Base-by-base conservation (phyloP, 2,888 invertebrate genomes). In the Ischnura elegans region DNA sequence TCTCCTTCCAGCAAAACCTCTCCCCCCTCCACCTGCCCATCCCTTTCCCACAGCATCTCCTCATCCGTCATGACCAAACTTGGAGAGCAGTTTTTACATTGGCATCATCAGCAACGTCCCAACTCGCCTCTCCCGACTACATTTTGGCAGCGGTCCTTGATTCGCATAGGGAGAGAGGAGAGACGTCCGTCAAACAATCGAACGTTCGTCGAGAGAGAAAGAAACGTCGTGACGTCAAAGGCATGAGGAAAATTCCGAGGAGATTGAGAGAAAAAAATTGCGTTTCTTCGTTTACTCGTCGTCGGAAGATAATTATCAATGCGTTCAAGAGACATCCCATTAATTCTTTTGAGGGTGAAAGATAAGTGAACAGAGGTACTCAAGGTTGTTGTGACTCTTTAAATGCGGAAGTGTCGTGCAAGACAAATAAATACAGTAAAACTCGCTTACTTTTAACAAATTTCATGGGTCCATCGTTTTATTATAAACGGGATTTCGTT, bases 11-110 rank as follows among this genome's bases (percentile, higher is more conserved):
- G 0, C 13, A 25, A 13, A 29, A 29, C 13, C 36, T 36, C 76
- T 36, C 13, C 36, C 36, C 36, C 13, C 10, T 36, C 29, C 10
- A n/a, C 66, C 76, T 13, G 36, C 36, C 76, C 10, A 3, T 2
- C 25, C 76, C n/a, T 25, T 36, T 13, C 76, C 13, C n/a, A 4
- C 76, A 36, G 13, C 76, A 76, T 29, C 76, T 36, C 36, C 76
- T 36, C 76, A 76, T 76, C 36, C 76, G 76, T 90, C 90, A 90
- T 90, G 90, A 90, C 90, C 90, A 90, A 90, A 90, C 90, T 90
- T 90, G 90, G 90, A 90, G 90, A 90, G 43, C 55, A 90, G 61
- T 55, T 61, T 90, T 61, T 51, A 42, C 90, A 76, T n/a, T 36
- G 36, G 51, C 87, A 42, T 55, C 87, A 42, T 29, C 87, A 87